Evolutionary conservation across 2,113 vertebrate genomes (phyloP).

Genomic region (Thryonomys swinderianus): DNA sequence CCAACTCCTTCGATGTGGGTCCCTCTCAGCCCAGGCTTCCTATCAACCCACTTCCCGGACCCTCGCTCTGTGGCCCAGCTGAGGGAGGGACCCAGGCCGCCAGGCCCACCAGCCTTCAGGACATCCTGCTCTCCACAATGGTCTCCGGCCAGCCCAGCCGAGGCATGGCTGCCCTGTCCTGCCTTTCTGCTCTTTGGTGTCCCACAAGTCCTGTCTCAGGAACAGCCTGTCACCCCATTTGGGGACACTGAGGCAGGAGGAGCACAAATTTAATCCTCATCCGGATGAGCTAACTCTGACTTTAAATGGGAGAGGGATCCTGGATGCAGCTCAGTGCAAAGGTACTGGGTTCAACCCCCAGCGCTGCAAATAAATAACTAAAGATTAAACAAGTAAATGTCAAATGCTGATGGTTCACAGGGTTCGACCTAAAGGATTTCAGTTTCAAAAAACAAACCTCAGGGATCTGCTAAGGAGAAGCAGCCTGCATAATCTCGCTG

Average conservation of each 20-base stretch:
- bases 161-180: neutral
- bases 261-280: neutral
- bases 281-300: neutral
- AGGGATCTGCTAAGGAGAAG: no score
- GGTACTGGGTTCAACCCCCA: neutral
- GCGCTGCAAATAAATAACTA: neutral
- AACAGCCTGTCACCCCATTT: neutral
- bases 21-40: neutral
- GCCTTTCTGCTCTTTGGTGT: neutral
- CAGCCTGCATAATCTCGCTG: no score
- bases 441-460: no score
- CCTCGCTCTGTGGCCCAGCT: neutral
- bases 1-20: neutral
- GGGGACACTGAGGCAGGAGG: neutral
- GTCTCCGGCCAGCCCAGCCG: neutral
- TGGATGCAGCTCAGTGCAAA: neutral
- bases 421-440: neutral
- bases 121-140: rapidly evolving
- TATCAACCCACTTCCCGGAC: neutral
- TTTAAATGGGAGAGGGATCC: neutral
- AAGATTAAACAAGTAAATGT: no score
- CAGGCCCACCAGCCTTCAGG: rapidly evolving
- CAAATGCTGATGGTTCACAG: no score
- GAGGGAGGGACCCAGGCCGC: neutral
- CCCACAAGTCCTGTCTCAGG: rapidly evolving